Evolutionary conservation across 92 coral and sea anemone genomes (phyloP), one percentile per base, ranked within the genome.

Genomic region (Actinernus sp.): DNA sequence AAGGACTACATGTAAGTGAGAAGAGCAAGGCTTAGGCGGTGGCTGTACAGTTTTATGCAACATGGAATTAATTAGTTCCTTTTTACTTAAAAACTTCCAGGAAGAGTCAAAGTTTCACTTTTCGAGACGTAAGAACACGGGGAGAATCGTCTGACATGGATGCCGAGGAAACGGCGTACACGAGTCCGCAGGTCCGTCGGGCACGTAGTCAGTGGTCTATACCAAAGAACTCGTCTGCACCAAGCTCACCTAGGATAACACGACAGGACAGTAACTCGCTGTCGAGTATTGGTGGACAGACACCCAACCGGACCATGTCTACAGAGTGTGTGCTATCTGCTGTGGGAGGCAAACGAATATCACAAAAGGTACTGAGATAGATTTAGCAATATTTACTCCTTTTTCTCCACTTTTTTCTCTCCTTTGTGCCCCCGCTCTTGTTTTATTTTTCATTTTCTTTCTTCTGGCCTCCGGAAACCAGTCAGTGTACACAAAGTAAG

Each of bases 141-240:
- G 86, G 83, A 14, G 97, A 90, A 41, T 56, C 86, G 1, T 81
- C 97, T 32, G 92, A 90, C 58, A 86, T 86, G 1, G 89, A 81
- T 21, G 46, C 70, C 0, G 58, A 68, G 21, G 81, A 49, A 3
- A 16, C 49, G 16, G 21, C 32, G 16, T 17, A 23, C 34, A 11
- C 65, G 27, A 59, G 71, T 28, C 80, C 80, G 33, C 80, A 73
- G 20, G 70, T 61, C 31, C 33, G 78, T 41, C 56, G 76, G 9
- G 68, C 48, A 19, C 58, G 69, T 19, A 75, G 73, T 31, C 68
- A 66, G 48, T 84, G 74, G 80, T 68, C 79, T 13, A 44, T 58
- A 4, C 79, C 69, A 12, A 69, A 69, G 66, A 55, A 49, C 3
- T 55, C 52, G 9, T 71, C 68, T 40, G 34, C 31, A 6, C 79